Evolutionary conservation across 2,113 vertebrate genomes (phyloP), one percentile per base, ranked within the genome.

Genomic region (Myotis yumanensis): DNA sequence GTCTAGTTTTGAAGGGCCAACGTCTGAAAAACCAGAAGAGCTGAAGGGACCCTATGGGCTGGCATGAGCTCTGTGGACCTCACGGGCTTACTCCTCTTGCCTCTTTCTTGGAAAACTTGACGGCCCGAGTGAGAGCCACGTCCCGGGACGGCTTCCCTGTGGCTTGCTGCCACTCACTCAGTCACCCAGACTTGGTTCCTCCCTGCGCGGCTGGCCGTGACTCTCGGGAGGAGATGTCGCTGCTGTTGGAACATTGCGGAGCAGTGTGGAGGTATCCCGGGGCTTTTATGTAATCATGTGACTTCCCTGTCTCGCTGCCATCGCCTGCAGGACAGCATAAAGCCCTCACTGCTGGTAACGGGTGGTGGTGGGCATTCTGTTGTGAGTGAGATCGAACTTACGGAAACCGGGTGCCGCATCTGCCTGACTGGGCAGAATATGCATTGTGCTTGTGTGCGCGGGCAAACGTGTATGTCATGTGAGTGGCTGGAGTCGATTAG

Each of bases 381-480:
- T 10, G 15, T 23, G 43, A 32, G 54, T 46, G 23, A 52, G 12
- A 11, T 11, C 76, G 71, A 68, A 40, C 62, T 80, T 62, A 3
- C 43, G 40, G 57, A 23, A 62, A 68, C 17, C 7, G 32, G 28
- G 6, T 17, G 30, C 28, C 37, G 2, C 2, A 10, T 15, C 86
- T 75, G 37, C 83, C 71, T 16, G 28, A 5, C 17, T 1, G 20
- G 30, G 73, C 82, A 83, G 71, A 17, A 2, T 12, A 8, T 28
- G 7, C 30, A 7, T 1, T 3, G 37, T 11, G 3, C 86, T 7
- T 16, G 0, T 4, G 40, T 5, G 28, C 37, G 2, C 20, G 0
- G 11, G 57, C 15, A 2, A 59, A 37, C n/a, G n/a, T 25, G 4
- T 32, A 3, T 30, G 30, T 59, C 0, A 12, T 1, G 1, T 11